Percentiles rank a stretch among this genome's conserved stretches.
phyloP scores from a whole-genome alignment of 2,113 vertebrate species.

The Canis aureus region DNA sequence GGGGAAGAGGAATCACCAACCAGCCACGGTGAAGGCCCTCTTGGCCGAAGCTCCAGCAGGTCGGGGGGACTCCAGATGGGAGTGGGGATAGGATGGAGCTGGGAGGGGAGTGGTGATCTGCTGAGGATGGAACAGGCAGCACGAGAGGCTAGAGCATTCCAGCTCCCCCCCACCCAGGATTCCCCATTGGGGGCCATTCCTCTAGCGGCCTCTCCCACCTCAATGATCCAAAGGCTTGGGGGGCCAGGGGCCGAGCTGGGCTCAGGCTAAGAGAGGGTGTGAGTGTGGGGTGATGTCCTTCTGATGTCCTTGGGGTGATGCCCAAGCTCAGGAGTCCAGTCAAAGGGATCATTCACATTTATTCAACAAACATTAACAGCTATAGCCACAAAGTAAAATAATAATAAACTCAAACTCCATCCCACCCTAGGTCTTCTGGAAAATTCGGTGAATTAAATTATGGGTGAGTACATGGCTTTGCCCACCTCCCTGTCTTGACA shows the following conservation, averaged over 20 bases:
- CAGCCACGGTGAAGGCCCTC: background rate
- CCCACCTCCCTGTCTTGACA: background rate
- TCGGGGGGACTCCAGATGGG: background rate
- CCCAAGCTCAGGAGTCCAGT: background rate
- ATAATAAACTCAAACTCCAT: background rate
- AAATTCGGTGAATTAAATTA: background rate
- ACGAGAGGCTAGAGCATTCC: accelerated
- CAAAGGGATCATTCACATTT: background rate
- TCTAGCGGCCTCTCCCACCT: background rate
- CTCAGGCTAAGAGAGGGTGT: background rate
- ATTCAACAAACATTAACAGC: background rate
- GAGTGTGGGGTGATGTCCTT: accelerated
- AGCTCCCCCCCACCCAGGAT: background rate
- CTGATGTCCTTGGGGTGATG: too few species aligned
- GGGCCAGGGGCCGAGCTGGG: background rate
- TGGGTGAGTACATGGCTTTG: accelerated
- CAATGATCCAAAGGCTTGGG: accelerated
- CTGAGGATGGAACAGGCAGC: background rate
- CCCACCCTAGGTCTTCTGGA: background rate
- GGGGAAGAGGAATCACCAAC: background rate
- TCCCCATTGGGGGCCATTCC: background rate
- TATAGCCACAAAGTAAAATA: slow-evolving; percentile 7
- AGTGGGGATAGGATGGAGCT: background rate
- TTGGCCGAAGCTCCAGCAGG: background rate
- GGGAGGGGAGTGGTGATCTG: background rate